Base-by-base conservation (phyloP, 2,113 vertebrate genomes). In the Sturnus vulgaris region DNA sequence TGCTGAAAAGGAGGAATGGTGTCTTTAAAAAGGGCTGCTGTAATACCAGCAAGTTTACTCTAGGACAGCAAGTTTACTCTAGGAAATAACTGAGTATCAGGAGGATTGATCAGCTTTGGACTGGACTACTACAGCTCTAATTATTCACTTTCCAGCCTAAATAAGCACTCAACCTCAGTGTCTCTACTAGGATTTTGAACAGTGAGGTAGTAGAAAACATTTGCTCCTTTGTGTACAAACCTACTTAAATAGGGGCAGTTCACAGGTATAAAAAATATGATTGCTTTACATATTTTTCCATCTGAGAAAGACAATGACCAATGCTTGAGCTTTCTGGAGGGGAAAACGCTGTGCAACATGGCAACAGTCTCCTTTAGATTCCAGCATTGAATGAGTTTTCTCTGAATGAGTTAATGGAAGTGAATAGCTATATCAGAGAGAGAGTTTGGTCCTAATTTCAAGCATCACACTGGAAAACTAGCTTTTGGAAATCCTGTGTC, bases 321-420 rank as follows among this genome's bases (percentile, higher is more conserved):
- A 10, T 13, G 39, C 25, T 57, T 39, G 23, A 39, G 59, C 18
- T 73, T 68, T 49, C 80, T 39, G 46, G 46, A 89, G 47, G 22
- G 39, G 22, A 88, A 35, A 11, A 52, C 0, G 0, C 5, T 4
- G 3, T 31, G 64, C 23, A 42, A 47, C 14, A 13, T 1, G 3
- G 22, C 31, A 68, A 44, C 33, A 46, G 22, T 30, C 61, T 65
- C n/a, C 39, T 53, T 59, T 19, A n/a, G 55, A 30, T 66, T 64
- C 47, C 24, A 85, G 22, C 44, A 42, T 7, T 11, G 52, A 47
- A 71, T 14, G 30, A 55, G 27, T 75, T 66, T 75, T 76, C 49
- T 75, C 50, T 39, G 39, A 39, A 39, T 39, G 39, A 40, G 39
- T 40, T 14, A 40, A 37, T 12, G 9, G 4, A 59, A 66, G 46